Base-by-base conservation (phyloP, 2,888 invertebrate genomes). In the Drosophila fulvimacula region DNA sequence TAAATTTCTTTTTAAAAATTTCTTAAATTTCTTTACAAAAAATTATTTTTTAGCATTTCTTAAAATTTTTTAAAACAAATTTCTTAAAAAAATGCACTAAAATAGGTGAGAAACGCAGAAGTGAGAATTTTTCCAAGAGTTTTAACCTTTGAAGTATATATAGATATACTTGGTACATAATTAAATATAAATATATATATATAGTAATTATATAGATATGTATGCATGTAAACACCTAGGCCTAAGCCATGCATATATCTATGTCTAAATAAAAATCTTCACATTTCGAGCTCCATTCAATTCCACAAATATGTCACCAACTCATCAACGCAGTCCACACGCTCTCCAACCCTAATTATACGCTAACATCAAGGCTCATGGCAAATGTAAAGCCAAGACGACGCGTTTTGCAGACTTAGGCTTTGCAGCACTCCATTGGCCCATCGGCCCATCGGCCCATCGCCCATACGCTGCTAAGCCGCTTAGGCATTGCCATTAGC, bases 401-500 rank as follows among this genome's bases (percentile, higher is more conserved):
- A 34, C 46, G 56, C 60, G 51, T 67, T 74, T 63, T 10, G 49
- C 38, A 48, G 52, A 52, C 62, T 63, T 19, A 34, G 53, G 63
- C 34, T 52, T 32, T 10, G 51, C 32, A 5, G n/a, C 30, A n/a
- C n/a, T n/a, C n/a, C n/a, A n/a, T n/a, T 3, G 15, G 24, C 24
- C 24, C 27, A 11, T 7, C 44, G 11, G 15, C 19, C n/a, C 41
- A 7, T 34, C 11, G 0, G 6, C 27, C 7, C 13, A 17, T 6
- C 52, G 5, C 48, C 46, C 32, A 49, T 30, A 17, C 36, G 30
- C 42, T 51, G 51, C 7, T 74, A 78, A 81, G 78, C 81, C 44
- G 78, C 78, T 79, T 77, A 73, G 73, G 49, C 38, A 3, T 56
- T 66, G 72, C 61, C 66, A 69, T 80, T 67, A 69, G 66, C 60